Base-by-base conservation (phyloP, 1,140 invertebrate species). In the Drosophila gunungcola region DNA sequence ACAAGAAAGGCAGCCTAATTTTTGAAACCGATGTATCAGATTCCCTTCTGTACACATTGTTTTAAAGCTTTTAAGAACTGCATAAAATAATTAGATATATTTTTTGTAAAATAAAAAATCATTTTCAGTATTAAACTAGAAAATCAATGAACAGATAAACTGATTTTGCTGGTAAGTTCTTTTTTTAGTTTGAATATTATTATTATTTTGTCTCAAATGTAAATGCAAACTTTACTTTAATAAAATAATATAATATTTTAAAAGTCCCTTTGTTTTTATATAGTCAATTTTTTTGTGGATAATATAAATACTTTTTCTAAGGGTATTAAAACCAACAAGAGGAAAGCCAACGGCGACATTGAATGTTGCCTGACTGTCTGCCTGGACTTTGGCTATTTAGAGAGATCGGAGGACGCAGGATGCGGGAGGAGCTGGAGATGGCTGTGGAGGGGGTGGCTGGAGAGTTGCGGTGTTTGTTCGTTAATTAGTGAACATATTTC, bases 401-500 rank as follows among this genome's bases (percentile, higher is more conserved):
- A 68, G 42, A 45, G 43, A 34, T 55, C 32, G 46, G 41, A 27
- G 60, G 60, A 63, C 32, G 7, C 39, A 27, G 58, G 11, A 39
- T 34, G 45, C 12, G 43, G 13, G 27, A 36, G 27, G 36, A 21
- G 56, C 27, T 38, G 21, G 43, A 25, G 25, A 46, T 34, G 48
- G 9, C 16, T 32, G 10, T 16, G 52, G 38, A 49, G 67, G n/a
- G 49, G 61, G 63, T 60, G 48, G 38, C 27, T 29, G 43, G 51
- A 76, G 65, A 63, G 73, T 56, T 79, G 74, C 70, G 73, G 86
- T 91, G 90, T 90, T 85, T 88, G 90, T 91, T 86, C 90, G 90
- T 91, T 91, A 91, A 91, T 91, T 91, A 91, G 90, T 80, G 90
- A 91, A 91, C 90, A 91, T 90, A 91, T 91, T 91, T 91, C 90